A percentile compares a stretch with the other conserved stretches of the same genome.
Conservation (phyloP, 23 tunicate genomes). For the Corella eumyota region DNA sequence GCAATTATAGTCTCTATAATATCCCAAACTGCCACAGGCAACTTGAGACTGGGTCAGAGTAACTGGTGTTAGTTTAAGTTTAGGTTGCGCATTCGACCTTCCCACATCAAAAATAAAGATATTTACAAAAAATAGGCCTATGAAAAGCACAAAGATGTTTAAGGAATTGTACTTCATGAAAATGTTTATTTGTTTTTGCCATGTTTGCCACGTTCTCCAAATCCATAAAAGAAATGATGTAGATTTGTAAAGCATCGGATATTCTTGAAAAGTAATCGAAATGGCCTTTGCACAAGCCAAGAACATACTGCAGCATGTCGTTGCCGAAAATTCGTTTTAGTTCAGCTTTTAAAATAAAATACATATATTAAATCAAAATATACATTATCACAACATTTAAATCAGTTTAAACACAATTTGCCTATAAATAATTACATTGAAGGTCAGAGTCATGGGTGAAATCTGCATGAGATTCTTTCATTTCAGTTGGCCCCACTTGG, state of each 20-base stretch:
- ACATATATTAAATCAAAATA: neutral
- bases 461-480: conserved; percentile 33
- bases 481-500: conserved; percentile 49
- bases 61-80: too few species aligned
- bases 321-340: conserved; percentile 60
- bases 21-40: too few species aligned
- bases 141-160: too few species aligned
- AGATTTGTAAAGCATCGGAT: conserved; percentile 38
- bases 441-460: conserved; percentile 55
- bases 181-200: conserved; percentile 64
- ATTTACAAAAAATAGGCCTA: too few species aligned
- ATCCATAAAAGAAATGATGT: conserved; percentile 65
- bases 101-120: too few species aligned
- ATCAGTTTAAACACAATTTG: neutral
- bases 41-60: too few species aligned
- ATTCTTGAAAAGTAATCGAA: conserved; percentile 50
- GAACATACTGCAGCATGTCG: conserved; percentile 42
- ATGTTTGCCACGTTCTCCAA: conserved; percentile 68
- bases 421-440: conserved; percentile 24
- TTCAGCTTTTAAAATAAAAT: conserved; percentile 51
- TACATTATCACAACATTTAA: neutral
- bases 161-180: conserved; percentile 43
- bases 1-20: too few species aligned
- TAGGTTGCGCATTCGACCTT: too few species aligned
- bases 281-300: conserved; percentile 51